These are phyloP conservation scores for Tiaroga cobitis DNA, from an alignment of 2,797 vertebrate genomes.

Conservation along the genomic window DNA sequence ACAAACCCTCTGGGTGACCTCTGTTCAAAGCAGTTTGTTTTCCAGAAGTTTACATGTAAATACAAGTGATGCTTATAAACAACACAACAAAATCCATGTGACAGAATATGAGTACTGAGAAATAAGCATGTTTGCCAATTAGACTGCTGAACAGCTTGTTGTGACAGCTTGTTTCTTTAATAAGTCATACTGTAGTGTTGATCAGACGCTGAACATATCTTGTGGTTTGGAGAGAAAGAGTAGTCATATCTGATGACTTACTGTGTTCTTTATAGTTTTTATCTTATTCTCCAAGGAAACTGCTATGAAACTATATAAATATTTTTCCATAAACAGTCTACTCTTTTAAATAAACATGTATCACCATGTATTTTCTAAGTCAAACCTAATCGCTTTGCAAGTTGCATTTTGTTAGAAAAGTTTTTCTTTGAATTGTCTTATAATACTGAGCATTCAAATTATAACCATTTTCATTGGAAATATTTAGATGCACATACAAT, in stretches of 20 bases:
- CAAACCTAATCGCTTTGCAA: not conserved
- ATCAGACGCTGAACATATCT: conserved; percentile 1
- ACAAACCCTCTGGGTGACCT: conserved; percentile 1
- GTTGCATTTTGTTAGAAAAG: not conserved
- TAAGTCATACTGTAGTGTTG: conserved; percentile 2
- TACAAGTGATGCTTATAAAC: conserved; percentile 18
- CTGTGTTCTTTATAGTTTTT: not conserved
- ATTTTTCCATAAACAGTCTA: no score
- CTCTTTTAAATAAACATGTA: not conserved
- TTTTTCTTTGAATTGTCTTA: not conserved
- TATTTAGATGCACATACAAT: not conserved
- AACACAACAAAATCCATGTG: conserved; percentile 25
- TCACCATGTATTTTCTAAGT: not conserved
- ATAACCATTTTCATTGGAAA: not conserved
- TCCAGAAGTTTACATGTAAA: conserved; percentile 24
- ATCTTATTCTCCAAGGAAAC: not conserved
- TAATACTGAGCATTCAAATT: not conserved
- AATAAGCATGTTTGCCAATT: conserved; percentile 27
- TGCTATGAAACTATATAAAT: not conserved
- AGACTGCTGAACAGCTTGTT: conserved; percentile 27
- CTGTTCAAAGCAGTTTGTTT: conserved; percentile 28
- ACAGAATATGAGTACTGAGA: conserved; percentile 16
- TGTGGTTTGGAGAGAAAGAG: not conserved
- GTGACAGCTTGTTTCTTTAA: conserved; percentile 1
- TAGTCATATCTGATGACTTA: not conserved